Evolutionary conservation across 2,797 vertebrate species (phyloP).

Genomic region (Lacerta agilis): DNA sequence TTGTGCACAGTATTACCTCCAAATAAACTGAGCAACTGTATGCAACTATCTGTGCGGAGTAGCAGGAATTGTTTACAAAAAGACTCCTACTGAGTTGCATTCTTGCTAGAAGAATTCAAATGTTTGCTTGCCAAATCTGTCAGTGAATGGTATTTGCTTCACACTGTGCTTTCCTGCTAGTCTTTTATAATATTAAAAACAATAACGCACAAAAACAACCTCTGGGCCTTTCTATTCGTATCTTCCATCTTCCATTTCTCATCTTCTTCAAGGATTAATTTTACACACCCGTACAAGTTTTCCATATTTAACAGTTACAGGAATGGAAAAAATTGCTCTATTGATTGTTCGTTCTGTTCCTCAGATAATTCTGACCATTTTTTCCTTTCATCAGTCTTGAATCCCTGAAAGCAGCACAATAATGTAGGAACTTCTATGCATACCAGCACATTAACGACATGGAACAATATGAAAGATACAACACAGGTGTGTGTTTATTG

Average conservation of each 20-base stretch:
- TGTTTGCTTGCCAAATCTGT: slow-evolving; percentile 1
- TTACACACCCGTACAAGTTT: background rate
- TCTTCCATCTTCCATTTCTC: background rate
- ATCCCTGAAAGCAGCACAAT: background rate
- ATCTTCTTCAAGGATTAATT: background rate
- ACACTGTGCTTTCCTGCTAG: background rate
- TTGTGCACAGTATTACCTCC: background rate
- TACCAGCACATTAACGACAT: background rate
- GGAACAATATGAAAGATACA: background rate
- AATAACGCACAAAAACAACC: background rate
- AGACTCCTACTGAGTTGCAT: background rate
- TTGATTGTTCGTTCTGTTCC: no score
- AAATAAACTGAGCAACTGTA: background rate
- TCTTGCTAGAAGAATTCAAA: slow-evolving; percentile 5
- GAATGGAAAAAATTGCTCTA: background rate
- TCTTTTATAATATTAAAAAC: background rate
- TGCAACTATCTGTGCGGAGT: background rate
- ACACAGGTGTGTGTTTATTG: accelerated
- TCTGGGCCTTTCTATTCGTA: background rate
- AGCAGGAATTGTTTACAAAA: background rate
- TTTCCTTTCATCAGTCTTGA: background rate
- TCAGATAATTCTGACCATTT: background rate
- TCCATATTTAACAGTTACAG: background rate
- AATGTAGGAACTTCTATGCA: background rate
- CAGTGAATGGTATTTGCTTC: background rate